phyloP scores from a whole-genome alignment of 2,113 vertebrate genomes.

The Gobio gobio region DNA sequence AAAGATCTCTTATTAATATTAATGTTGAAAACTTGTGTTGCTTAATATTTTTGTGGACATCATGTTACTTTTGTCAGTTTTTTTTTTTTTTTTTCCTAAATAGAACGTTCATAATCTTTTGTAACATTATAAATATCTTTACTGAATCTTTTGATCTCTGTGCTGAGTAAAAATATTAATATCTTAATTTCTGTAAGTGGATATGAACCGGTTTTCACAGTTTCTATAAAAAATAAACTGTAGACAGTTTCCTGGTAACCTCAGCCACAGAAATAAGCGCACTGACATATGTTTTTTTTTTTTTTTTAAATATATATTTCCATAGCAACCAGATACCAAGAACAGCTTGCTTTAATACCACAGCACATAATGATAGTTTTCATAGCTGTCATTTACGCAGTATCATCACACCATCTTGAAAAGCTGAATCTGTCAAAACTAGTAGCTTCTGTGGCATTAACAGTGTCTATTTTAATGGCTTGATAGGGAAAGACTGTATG shows the following conservation, averaged over 20 bases:
- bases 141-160: neutral
- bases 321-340: conserved; percentile 38
- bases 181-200: no score
- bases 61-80: neutral
- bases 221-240: conserved; percentile 23
- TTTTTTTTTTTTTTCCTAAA: neutral
- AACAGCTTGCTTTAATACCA: conserved; percentile 27
- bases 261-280: conserved; percentile 22
- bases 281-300: conserved; percentile 17
- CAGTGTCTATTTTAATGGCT: neutral
- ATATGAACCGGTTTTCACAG: neutral
- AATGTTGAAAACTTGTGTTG: neutral
- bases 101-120: neutral
- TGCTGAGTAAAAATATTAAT: neutral
- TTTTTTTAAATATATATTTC: conserved; percentile 16
- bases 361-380: conserved; percentile 14
- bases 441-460: neutral
- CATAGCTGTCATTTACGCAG: neutral
- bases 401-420: conserved; percentile 6
- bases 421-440: conserved; percentile 14
- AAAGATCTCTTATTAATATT: neutral
- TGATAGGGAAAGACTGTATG: neutral
- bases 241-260: conserved; percentile 33
- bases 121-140: neutral
- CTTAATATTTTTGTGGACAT: neutral